Conservation (phyloP, 2,797 vertebrate species). For the Sebastes ruberrimus region DNA sequence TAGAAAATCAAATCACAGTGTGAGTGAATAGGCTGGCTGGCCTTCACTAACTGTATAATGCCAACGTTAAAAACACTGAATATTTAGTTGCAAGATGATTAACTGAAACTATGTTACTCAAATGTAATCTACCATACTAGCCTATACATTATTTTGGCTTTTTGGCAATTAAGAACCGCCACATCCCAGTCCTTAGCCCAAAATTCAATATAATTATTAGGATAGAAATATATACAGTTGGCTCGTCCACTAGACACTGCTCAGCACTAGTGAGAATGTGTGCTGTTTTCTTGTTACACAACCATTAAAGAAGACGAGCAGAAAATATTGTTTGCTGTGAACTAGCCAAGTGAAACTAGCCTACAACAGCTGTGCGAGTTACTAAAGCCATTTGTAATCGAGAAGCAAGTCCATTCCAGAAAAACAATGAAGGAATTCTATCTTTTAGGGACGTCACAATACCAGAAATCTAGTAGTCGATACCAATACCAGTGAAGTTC, state of each 20-base stretch:
- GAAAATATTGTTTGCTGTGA: background rate
- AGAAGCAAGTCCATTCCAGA: background rate
- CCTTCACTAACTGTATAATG: constrained; percentile 21
- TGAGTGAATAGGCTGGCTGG: constrained; percentile 28
- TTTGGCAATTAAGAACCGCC: background rate
- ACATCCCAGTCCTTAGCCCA: background rate
- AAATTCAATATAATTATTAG: too few relatives aligned
- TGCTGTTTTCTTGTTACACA: background rate
- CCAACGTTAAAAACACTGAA: constrained; percentile 4
- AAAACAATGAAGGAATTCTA: too few relatives aligned
- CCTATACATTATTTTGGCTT: background rate
- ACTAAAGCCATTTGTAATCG: background rate
- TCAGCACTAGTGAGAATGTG: background rate
- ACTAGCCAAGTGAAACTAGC: background rate
- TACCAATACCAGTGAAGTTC: background rate
- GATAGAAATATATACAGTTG: background rate
- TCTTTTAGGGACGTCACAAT: background rate
- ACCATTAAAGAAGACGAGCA: background rate
- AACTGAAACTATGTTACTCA: background rate
- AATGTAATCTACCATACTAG: background rate
- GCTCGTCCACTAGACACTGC: background rate
- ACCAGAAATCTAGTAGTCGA: background rate
- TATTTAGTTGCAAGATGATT: background rate
- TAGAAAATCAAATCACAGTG: constrained; percentile 42
- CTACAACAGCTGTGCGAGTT: background rate